phyloP scores from a whole-genome alignment of 2,113 vertebrate species.

The Synodontis membranacea region DNA sequence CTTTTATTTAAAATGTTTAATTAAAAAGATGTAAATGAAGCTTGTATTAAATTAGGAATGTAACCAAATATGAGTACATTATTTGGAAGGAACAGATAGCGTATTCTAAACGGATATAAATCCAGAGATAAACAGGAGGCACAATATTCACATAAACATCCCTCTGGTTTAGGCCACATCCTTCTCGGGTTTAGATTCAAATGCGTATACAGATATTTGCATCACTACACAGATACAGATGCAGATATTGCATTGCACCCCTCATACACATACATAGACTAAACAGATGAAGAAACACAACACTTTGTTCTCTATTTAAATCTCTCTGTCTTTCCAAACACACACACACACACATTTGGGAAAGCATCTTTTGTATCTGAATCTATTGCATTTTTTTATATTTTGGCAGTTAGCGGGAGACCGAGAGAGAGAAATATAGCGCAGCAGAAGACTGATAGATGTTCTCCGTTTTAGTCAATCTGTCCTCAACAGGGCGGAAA shows the following conservation, averaged over 20 bases:
- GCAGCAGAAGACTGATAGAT: conserved; percentile 43
- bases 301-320: not conserved
- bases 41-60: not conserved
- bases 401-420: not conserved
- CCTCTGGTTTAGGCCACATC: not conserved
- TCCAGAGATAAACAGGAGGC: not conserved
- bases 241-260: not conserved
- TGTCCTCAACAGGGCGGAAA: conserved; percentile 24
- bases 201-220: not conserved
- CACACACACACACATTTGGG: not conserved
- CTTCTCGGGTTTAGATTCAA: not conserved
- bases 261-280: not conserved
- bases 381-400: not conserved
- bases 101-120: not conserved
- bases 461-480: conserved; percentile 28
- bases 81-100: not conserved
- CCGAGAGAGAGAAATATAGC: not conserved
- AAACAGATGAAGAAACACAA: not conserved
- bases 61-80: not conserved
- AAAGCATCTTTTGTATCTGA: not conserved
- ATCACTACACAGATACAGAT: not conserved
- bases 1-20: not conserved
- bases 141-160: not conserved
- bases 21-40: not conserved
- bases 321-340: not conserved